Conservation (phyloP, 2,797 vertebrate genomes). For the Rachycentron canadum region DNA sequence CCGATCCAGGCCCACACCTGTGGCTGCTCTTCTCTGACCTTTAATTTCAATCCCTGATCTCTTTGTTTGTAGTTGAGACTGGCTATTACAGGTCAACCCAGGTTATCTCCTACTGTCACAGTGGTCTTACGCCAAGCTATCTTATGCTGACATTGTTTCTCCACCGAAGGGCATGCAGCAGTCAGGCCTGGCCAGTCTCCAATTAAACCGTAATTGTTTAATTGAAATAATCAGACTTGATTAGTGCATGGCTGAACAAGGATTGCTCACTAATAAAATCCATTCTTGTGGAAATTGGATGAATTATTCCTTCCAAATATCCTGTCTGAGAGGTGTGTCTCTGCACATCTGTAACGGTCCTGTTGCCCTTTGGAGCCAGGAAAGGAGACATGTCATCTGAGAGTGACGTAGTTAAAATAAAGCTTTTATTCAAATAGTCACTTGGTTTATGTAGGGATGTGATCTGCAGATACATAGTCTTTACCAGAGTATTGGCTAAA, state of each 20-base stretch:
- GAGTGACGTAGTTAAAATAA: not conserved
- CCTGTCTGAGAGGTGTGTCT: conserved; percentile 36
- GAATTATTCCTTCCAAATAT: conserved; percentile 28
- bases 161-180: conserved; percentile 53
- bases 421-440: not conserved
- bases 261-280: conserved; percentile 54
- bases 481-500: not conserved
- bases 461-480: not conserved
- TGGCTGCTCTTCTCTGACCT: conserved; percentile 19
- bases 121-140: conserved; percentile 7
- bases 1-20: not conserved
- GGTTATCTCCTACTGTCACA: conserved; percentile 26
- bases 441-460: not conserved
- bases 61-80: not conserved
- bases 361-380: conserved; percentile 18
- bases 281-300: conserved; percentile 57
- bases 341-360: conserved; percentile 19
- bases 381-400: conserved; percentile 8
- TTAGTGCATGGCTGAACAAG: conserved; percentile 54
- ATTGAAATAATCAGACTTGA: conserved; percentile 73
- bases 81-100: conserved; percentile 23
- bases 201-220: conserved; percentile 56
- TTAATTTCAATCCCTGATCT: conserved; percentile 12
- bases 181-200: conserved; percentile 54
- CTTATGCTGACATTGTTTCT: conserved; percentile 40